Evolutionary conservation across 2,888 invertebrate species (phyloP).

Genomic region (Xestia ashworthii): DNA sequence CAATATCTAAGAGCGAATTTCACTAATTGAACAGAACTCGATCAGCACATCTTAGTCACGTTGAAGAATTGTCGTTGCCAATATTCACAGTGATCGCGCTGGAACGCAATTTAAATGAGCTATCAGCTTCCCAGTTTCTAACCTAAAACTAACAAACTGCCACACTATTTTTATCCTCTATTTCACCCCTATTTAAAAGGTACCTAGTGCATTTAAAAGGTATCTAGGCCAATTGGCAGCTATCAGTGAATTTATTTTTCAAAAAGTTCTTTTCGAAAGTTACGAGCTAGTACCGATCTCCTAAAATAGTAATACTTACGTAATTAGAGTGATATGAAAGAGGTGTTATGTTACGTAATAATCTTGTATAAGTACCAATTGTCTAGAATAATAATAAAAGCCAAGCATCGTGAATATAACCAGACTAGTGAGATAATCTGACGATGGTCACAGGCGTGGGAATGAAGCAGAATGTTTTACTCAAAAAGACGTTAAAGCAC

Average conservation of each 20-base stretch:
- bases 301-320: neutral
- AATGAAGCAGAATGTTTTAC: conserved; percentile 24
- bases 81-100: neutral
- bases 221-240: neutral
- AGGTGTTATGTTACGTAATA: neutral
- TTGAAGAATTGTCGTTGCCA: neutral
- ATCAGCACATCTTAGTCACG: neutral
- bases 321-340: neutral
- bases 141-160: neutral
- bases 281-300: neutral
- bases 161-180: neutral
- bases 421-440: neutral
- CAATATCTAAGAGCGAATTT: neutral
- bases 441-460: neutral
- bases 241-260: neutral
- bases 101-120: neutral
- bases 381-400: neutral
- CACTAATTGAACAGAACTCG: neutral
- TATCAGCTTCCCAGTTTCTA: neutral
- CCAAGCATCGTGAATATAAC: neutral
- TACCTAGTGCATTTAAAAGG: neutral
- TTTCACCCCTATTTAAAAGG: neutral
- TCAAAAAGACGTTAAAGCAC: conserved; percentile 33
- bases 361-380: neutral
- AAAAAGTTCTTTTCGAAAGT: neutral